These are phyloP conservation scores for Thymelicus lineola DNA, from an alignment of 2,888 invertebrate species.

Conservation along the genomic window DNA sequence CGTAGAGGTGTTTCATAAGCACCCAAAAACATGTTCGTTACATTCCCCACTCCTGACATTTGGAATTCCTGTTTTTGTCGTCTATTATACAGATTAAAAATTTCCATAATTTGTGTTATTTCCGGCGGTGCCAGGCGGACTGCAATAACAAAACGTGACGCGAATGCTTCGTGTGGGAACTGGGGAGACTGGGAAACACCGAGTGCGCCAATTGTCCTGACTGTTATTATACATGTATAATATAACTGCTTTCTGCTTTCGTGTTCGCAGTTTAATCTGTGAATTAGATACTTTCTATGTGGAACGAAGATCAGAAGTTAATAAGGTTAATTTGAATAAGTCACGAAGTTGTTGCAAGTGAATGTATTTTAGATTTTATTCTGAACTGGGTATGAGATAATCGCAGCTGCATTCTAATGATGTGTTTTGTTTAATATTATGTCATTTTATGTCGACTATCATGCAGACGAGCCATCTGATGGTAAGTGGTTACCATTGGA, in stretches of 20 bases:
- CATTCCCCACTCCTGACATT: not conserved
- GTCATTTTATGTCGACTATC: too few relatives aligned
- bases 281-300: constrained; percentile 8
- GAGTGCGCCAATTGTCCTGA: constrained; percentile 3
- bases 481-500: too few relatives aligned
- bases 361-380: too few relatives aligned
- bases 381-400: too few relatives aligned
- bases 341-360: too few relatives aligned
- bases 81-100: constrained; percentile 29
- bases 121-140: constrained; percentile 19
- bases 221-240: constrained; percentile 15
- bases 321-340: not conserved
- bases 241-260: constrained; percentile 14
- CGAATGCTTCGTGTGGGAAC: constrained; percentile 23
- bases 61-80: constrained; percentile 28
- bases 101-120: constrained; percentile 31
- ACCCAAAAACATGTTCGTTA: too few relatives aligned
- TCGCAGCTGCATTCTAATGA: too few relatives aligned
- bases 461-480: too few relatives aligned
- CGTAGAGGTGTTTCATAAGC: not conserved
- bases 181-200: constrained; percentile 15
- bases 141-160: constrained; percentile 35
- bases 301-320: constrained; percentile 1
- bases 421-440: too few relatives aligned
- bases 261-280: constrained; percentile 27